Evolutionary conservation across 2,888 invertebrate genomes (phyloP).

Genomic region (Metellina segmentata): DNA sequence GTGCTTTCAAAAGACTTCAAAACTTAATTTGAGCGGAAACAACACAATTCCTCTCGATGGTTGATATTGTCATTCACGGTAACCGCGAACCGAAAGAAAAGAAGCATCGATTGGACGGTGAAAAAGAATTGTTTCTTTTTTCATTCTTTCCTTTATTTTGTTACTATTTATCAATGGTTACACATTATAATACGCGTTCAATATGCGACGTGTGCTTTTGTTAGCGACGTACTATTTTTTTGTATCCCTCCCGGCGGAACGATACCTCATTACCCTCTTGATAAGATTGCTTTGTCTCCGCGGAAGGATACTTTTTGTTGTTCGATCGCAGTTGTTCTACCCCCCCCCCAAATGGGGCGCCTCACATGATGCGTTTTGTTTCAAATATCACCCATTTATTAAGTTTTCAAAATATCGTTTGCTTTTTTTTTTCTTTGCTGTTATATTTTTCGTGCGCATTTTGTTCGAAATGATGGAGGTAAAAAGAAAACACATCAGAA

Average conservation of each 20-base stretch:
- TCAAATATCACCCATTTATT: slow-evolving; percentile 47
- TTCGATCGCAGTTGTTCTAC: neutral
- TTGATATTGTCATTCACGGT: slow-evolving; percentile 44
- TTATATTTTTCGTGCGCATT: slow-evolving; percentile 2
- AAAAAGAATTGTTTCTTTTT: neutral
- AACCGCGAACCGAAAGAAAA: slow-evolving; percentile 48
- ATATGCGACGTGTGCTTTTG: slow-evolving; percentile 52
- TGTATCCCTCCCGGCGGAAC: neutral
- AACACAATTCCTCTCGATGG: slow-evolving; percentile 13
- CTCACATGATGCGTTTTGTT: slow-evolving; percentile 46
- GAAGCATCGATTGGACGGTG: slow-evolving; percentile 49
- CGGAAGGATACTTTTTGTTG: slow-evolving; percentile 24
- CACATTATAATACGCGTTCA: slow-evolving; percentile 54
- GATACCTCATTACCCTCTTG: slow-evolving; percentile 58
- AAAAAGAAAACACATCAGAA: neutral
- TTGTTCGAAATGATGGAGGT: neutral
- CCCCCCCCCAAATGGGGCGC: neutral
- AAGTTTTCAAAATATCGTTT: slow-evolving; percentile 47
- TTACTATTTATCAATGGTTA: slow-evolving; percentile 56
- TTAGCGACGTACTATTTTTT: slow-evolving; percentile 8
- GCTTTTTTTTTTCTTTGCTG: neutral
- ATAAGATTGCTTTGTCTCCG: slow-evolving; percentile 63
- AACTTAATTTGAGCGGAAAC: slow-evolving; percentile 62
- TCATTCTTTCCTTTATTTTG: slow-evolving; percentile 22
- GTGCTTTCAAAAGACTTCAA: slow-evolving; percentile 31